Evolutionary conservation across 2,888 invertebrate genomes (phyloP).

Genomic region (Frankliniella fusca): DNA sequence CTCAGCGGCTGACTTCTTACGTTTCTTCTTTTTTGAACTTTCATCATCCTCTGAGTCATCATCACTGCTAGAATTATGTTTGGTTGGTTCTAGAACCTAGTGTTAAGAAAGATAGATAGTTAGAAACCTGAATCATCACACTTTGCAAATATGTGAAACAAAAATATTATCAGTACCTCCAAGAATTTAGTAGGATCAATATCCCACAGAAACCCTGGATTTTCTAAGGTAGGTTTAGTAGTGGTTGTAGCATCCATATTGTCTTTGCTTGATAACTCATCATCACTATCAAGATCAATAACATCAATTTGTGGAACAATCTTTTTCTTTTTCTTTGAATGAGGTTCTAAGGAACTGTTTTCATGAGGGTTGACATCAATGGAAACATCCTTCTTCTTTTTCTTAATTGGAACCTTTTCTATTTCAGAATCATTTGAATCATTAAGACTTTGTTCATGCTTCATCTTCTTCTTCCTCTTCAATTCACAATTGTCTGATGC

Average conservation of each 20-base stretch:
- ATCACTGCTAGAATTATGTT: slow-evolving; percentile 32
- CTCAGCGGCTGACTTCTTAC: slow-evolving; percentile 56
- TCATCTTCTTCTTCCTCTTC: not conserved
- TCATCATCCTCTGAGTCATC: slow-evolving; percentile 40
- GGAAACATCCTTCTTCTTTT: not conserved
- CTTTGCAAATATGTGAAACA: not conserved
- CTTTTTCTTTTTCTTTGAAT: not conserved
- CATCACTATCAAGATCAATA: not conserved
- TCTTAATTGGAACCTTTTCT: not conserved
- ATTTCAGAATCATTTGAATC: not conserved
- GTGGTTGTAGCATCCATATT: not conserved
- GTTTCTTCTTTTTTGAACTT: slow-evolving; percentile 37
- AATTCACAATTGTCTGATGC: not conserved
- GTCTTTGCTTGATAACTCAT: not conserved
- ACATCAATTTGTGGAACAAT: not conserved
- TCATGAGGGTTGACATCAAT: not conserved
- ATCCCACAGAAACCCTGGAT: not conserved
- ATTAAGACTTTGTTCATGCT: not conserved
- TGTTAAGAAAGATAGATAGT: slow-evolving; percentile 12
- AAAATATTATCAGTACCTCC: slow-evolving; percentile 22
- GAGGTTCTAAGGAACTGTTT: not conserved
- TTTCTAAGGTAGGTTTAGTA: not conserved
- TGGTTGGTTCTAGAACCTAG: slow-evolving; percentile 20
- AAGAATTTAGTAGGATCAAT: not conserved
- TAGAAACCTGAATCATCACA: not conserved